Percentiles rank a stretch among this genome's conserved stretches.
Conservation (phyloP, 2,113 vertebrate genomes). For the Cyprinodon brontotheroides region DNA sequence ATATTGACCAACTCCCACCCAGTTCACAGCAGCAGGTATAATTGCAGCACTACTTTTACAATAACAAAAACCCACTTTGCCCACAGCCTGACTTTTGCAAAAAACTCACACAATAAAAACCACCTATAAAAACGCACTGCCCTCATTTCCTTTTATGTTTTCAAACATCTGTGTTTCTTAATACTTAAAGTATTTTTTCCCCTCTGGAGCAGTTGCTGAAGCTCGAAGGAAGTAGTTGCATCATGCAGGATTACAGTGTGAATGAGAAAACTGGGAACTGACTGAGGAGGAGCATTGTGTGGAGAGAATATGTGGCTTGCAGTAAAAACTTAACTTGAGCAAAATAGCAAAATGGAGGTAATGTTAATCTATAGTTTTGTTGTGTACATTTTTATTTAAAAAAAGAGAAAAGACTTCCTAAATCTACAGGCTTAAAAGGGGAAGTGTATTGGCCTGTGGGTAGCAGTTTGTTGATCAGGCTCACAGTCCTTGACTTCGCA, state of each 20-base stretch:
- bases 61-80: not conserved
- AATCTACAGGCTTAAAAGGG: not conserved
- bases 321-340: not conserved
- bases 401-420: not conserved
- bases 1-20: not conserved
- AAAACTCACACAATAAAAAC: not conserved
- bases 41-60: not conserved
- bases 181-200: not conserved
- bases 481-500: not conserved
- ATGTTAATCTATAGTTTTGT: not conserved
- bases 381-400: not conserved
- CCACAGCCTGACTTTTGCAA: not conserved
- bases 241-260: conserved; percentile 17
- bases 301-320: not conserved
- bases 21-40: not conserved
- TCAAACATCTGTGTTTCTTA: not conserved
- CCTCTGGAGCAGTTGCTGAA: not conserved
- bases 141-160: not conserved
- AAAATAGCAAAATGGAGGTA: not conserved
- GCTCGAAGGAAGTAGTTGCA: not conserved
- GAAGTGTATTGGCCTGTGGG: not conserved
- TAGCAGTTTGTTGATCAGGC: not conserved
- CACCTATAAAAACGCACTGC: not conserved
- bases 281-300: not conserved
- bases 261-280: conserved; percentile 23